Evolutionary conservation across 1,140 invertebrate genomes (phyloP).

Genomic region (Harlomillsia oculata): DNA sequence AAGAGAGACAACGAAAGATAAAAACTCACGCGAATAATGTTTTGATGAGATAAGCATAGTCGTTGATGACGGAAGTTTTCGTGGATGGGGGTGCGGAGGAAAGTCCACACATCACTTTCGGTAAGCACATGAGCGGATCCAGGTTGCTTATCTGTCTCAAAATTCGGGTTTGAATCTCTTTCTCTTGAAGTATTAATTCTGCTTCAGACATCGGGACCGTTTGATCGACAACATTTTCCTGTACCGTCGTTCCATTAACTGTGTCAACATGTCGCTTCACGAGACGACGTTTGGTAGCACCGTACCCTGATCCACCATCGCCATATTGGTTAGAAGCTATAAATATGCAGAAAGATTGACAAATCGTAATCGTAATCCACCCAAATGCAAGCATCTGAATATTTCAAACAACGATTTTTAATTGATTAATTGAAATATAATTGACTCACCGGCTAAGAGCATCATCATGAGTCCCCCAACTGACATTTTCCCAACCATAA

Average conservation of each 20-base stretch:
- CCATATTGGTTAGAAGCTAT: background rate
- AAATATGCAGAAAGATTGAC: too few species aligned
- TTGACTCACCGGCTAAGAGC: conserved; percentile 8
- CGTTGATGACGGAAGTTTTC: conserved; percentile 26
- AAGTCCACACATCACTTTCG: conserved; percentile 26
- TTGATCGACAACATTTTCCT: background rate
- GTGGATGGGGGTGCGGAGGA: conserved; percentile 14
- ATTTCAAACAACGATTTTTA: too few species aligned
- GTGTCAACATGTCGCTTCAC: background rate
- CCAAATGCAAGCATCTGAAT: too few species aligned
- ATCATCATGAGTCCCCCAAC: conserved; percentile 18
- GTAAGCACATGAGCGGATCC: conserved; percentile 29
- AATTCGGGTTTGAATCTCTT: conserved; percentile 3
- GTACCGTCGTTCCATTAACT: background rate
- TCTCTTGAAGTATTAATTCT: background rate
- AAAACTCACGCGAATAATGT: conserved; percentile 17
- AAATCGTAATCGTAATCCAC: too few species aligned
- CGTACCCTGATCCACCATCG: background rate
- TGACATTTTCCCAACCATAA: conserved; percentile 21
- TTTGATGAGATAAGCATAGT: conserved; percentile 22
- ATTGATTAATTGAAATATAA: background rate
- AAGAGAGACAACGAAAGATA: too few species aligned
- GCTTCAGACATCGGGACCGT: background rate
- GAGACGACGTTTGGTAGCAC: background rate
- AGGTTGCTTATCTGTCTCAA: conserved; percentile 21